A percentile compares a stretch with the other conserved stretches of the same genome.
phyloP scores from a whole-genome alignment of 2,888 invertebrate genomes.

The Clostera curtula region DNA sequence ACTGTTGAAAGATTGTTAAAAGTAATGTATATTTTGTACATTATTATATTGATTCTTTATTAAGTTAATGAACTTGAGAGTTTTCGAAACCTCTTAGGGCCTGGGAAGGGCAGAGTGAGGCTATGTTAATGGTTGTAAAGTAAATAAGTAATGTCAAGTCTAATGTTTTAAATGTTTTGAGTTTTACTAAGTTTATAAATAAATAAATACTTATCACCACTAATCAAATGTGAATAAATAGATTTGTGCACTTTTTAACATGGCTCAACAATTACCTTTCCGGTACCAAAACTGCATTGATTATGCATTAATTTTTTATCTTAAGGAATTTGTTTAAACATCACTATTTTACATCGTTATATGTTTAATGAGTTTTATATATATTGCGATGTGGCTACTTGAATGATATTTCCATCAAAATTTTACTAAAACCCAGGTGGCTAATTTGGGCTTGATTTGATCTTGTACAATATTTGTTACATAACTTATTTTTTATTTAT shows the following conservation, averaged over 20 bases:
- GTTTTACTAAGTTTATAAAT: conserved; percentile 27
- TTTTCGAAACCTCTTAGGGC: conserved; percentile 41
- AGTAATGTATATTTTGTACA: conserved; percentile 70
- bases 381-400: conserved; percentile 15
- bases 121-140: conserved; percentile 40
- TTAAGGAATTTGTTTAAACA: conserved; percentile 14
- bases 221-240: conserved; percentile 22
- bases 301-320: conserved; percentile 27
- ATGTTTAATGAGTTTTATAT: conserved; percentile 14
- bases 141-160: conserved; percentile 27
- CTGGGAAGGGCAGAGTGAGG: conserved; percentile 35
- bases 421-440: conserved; percentile 16
- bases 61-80: conserved; percentile 47
- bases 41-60: conserved; percentile 59
- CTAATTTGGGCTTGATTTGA: conserved; percentile 38
- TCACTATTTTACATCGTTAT: conserved; percentile 18
- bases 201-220: conserved; percentile 16
- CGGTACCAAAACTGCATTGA: conserved; percentile 22
- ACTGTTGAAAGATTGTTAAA: conserved; percentile 71
- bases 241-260: conserved; percentile 23
- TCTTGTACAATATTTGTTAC: conserved; percentile 48
- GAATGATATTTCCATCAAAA: conserved; percentile 9
- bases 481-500: conserved; percentile 55
- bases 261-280: conserved; percentile 14
- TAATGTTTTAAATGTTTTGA: conserved; percentile 29